Evolutionary conservation across 2,888 invertebrate genomes (phyloP), one percentile per base, ranked within the genome.

Genomic region (Xestia c-nigrum): DNA sequence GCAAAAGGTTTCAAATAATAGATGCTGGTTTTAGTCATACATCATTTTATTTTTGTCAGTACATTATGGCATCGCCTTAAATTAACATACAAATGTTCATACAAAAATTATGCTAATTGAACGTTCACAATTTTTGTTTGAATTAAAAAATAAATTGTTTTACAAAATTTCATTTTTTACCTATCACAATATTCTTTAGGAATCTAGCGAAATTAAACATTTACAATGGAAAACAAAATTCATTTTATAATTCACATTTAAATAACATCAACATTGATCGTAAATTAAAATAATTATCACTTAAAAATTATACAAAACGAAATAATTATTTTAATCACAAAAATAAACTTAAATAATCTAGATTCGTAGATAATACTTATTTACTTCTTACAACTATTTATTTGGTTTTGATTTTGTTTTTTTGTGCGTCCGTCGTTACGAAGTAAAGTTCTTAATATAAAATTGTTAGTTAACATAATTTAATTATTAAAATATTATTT

Each of bases 71-170:
- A 76, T 89, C 76, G 85, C 84, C 85, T 86, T 88, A 88, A 66
- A 74, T 85, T 85, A 84, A 73, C 78, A 88, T 88, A 88, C 87
- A 87, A 89, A 87, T 88, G 78, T 83, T 85, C 87, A 84, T 90
- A 90, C 85, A 90, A 91, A 91, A 91, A 87, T 87, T 89, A 89
- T 81, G 78, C 89, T 89, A 89, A 78, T 86, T 75, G 74, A 81
- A 85, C 72, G 72, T 77, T 80, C 71, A 81, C 77, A 81, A 76
- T 75, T 75, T 78, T 80, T 72, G 74, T 78, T 78, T 76, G 57
- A 81, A 80, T 79, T 77, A 83, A 64, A 69, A 68, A 78, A 78
- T 74, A 85, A 76, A 82, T 78, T 75, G 64, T 75, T 76, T 72
- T 76, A 81, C 70, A 82, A 59, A 59, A 76, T 70, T 74, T 69